phyloP scores from a whole-genome alignment of 2,888 invertebrate genomes.

The Deilephila porcellus region DNA sequence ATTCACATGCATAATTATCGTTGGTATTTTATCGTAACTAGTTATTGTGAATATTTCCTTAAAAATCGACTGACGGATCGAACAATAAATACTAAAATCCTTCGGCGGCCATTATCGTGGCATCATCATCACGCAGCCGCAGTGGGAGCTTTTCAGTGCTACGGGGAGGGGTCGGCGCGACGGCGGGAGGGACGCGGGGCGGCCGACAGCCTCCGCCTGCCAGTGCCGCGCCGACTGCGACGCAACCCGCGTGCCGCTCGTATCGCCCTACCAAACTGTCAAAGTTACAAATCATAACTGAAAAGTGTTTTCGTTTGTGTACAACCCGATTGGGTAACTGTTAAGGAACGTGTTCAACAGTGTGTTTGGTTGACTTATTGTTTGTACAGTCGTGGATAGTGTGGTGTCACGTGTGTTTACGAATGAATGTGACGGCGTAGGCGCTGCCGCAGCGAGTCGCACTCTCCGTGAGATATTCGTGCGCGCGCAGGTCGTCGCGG shows the following conservation, averaged over 20 bases:
- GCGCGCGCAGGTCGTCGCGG: constrained; percentile 82
- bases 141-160: constrained; percentile 78
- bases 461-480: constrained; percentile 83
- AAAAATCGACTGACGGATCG: constrained; percentile 68
- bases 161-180: constrained; percentile 63
- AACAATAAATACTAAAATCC: constrained; percentile 82
- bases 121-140: constrained; percentile 79
- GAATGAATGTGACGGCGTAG: constrained; percentile 82
- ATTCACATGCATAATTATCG: background rate
- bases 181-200: constrained; percentile 68
- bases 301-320: constrained; percentile 66
- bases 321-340: constrained; percentile 41
- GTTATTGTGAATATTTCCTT: constrained; percentile 49
- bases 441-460: constrained; percentile 78
- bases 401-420: constrained; percentile 82
- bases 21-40: background rate
- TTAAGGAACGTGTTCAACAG: constrained; percentile 41
- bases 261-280: constrained; percentile 52
- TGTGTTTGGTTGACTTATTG: constrained; percentile 45
- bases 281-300: constrained; percentile 70
- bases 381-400: constrained; percentile 59
- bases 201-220: constrained; percentile 77
- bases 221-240: constrained; percentile 77
- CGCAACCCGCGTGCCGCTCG: constrained; percentile 69
- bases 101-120: constrained; percentile 80